Base-by-base conservation (phyloP, 2,113 vertebrate genomes). In the Rana temporaria region DNA sequence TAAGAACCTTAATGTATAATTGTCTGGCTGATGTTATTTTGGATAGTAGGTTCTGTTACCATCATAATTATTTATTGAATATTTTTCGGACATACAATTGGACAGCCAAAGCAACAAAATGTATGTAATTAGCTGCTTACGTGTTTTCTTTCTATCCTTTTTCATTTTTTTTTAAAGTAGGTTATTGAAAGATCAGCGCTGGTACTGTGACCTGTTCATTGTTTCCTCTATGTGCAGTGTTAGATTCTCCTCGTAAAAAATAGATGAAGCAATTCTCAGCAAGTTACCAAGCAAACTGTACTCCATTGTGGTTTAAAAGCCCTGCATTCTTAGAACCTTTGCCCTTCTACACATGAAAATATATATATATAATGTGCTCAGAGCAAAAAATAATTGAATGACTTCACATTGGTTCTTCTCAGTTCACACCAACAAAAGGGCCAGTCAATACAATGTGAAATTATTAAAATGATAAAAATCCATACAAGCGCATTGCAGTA, bases 201-300 rank as follows among this genome's bases (percentile, higher is more conserved):
- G 52, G 24, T 52, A 72, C 5, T 34, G 38, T 55, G 16, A 55
- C 24, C 69, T 72, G 48, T 20, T 53, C 42, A 53, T 72, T 72
- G 30, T 56, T 30, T 72, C 55, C n/a, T 14, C 17, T 30, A 24
- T 72, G 69, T 56, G 69, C 20, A 55, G 15, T 72, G 1, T 56
- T 72, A 30, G 20, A 42, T 48, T 68, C 11, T 69, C 11, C 32
- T 38, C 6, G 9, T 48, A n/a, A 42, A 68, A 68, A 68, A 68
- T 24, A 8, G 69, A 56, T 55, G 52, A 56, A 26, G 53, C 48
- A 72, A 56, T 72, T 72, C 22, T 72, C 22, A 56, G 48, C 52
- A 72, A 20, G 20, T 24, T 72, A 30, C 17, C 22, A 19, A 72
- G 30, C 24, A 22, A 12, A 24, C 42, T 24, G 42, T 53, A 24